A percentile compares a stretch with the other conserved stretches of the same genome.
These are phyloP conservation scores for Conistra vaccinii DNA, from an alignment of 2,888 invertebrate genomes.

Conservation along the genomic window DNA sequence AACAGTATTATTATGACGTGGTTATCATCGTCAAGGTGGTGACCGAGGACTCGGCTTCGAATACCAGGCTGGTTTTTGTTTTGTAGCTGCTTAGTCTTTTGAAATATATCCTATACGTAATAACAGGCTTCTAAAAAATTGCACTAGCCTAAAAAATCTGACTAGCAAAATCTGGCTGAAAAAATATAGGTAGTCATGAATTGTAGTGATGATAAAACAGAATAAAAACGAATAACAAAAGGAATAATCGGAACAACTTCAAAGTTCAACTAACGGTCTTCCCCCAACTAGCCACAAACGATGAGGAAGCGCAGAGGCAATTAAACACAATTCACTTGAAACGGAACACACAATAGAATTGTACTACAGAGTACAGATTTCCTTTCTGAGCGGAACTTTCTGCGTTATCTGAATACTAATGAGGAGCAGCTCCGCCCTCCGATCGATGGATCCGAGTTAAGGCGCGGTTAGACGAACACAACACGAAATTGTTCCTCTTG, in stretches of 20 bases:
- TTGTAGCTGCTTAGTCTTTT: too few relatives aligned
- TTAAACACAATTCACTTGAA: conserved; percentile 61
- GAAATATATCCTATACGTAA: too few relatives aligned
- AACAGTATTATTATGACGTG: neutral
- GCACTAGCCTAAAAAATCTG: too few relatives aligned
- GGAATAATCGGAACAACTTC: conserved; percentile 2
- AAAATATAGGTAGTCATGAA: neutral
- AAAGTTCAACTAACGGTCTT: conserved; percentile 30
- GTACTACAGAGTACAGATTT: conserved; percentile 67
- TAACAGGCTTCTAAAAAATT: neutral
- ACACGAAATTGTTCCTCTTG: neutral
- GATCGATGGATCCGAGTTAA: conserved; percentile 47
- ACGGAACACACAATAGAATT: conserved; percentile 62
- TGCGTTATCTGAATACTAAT: conserved; percentile 70
- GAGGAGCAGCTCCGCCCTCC: conserved; percentile 39
- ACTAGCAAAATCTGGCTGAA: neutral
- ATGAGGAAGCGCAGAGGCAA: conserved; percentile 61
- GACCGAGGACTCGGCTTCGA: neutral
- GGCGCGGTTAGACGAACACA: conserved; percentile 11
- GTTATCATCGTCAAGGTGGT: neutral
- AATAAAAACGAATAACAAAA: neutral
- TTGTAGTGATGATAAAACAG: neutral
- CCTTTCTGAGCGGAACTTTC: conserved; percentile 70
- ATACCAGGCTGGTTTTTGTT: neutral
- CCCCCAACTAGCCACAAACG: conserved; percentile 25